A percentile compares a stretch with the other conserved stretches of the same genome.
These are phyloP conservation scores for Sorex maritimensis DNA, from an alignment of 2,797 vertebrate species.

Conservation along the genomic window DNA sequence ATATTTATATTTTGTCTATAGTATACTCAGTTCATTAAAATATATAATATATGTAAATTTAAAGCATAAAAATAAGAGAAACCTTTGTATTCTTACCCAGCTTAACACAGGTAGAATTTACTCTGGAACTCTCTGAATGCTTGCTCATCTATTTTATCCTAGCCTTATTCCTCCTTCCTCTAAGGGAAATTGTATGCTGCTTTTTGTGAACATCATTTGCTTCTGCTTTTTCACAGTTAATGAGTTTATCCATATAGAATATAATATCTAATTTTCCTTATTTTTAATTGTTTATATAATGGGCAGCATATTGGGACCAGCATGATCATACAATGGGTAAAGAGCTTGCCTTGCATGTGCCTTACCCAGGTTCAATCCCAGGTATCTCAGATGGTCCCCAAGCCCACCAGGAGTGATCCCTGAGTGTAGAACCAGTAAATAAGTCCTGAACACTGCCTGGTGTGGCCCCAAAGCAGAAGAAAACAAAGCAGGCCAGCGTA, in stretches of 20 bases:
- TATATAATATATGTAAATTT: conserved; percentile 40
- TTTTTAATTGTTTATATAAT: conserved; percentile 34
- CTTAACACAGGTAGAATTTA: neutral
- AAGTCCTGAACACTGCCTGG: too few relatives aligned
- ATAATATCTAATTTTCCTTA: conserved; percentile 59
- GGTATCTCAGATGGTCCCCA: too few relatives aligned
- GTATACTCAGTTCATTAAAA: conserved; percentile 33
- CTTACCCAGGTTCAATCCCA: too few relatives aligned
- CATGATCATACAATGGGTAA: too few relatives aligned
- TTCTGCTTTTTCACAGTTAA: neutral
- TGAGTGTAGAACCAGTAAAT: too few relatives aligned
- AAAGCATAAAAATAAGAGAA: conserved; percentile 41
- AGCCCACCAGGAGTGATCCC: too few relatives aligned
- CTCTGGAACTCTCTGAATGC: neutral
- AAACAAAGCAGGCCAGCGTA: too few relatives aligned
- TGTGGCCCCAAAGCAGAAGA: too few relatives aligned
- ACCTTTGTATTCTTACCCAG: neutral
- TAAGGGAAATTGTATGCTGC: neutral
- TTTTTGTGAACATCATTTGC: conserved; percentile 31
- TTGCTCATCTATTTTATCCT: conserved; percentile 16
- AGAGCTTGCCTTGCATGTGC: too few relatives aligned
- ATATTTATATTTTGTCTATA: conserved; percentile 39
- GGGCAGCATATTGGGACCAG: neutral
- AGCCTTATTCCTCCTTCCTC: neutral
- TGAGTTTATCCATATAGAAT: neutral